Percentiles rank a stretch among this genome's conserved stretches.
phyloP scores from a whole-genome alignment of 2,888 invertebrate genomes.

The Amphipoea lucens region DNA sequence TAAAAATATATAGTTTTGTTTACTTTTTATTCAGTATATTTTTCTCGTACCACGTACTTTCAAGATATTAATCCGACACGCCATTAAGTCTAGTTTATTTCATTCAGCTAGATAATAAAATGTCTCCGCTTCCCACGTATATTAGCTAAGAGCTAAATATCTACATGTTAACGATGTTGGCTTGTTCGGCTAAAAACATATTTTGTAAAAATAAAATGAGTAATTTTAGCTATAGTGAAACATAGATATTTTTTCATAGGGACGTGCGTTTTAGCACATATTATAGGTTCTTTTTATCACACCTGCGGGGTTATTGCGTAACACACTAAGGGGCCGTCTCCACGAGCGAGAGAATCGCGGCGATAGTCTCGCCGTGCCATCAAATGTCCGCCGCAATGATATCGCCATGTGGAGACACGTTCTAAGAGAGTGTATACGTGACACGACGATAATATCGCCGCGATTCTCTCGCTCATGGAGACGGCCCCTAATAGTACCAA shows the following conservation, averaged over 20 bases:
- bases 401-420: too few species aligned
- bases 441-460: too few species aligned
- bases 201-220: conserved; percentile 23
- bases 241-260: not conserved
- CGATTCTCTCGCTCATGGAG: too few species aligned
- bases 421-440: too few species aligned
- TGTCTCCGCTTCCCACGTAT: conserved; percentile 30
- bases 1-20: not conserved
- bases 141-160: conserved; percentile 19
- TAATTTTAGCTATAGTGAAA: conserved; percentile 19
- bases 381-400: too few species aligned
- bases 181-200: conserved; percentile 34
- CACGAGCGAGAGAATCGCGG: too few species aligned
- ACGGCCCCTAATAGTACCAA: not conserved
- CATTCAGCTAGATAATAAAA: conserved; percentile 26
- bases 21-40: not conserved
- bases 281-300: not conserved
- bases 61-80: conserved; percentile 21
- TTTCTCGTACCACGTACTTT: not conserved
- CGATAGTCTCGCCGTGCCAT: too few species aligned
- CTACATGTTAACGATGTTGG: conserved; percentile 20
- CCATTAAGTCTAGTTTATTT: conserved; percentile 43
- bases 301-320: not conserved
- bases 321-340: too few species aligned
- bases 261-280: not conserved